These are phyloP conservation scores for Lottia gigantea DNA, from an alignment of 2,888 invertebrate species.

Conservation along the genomic window DNA sequence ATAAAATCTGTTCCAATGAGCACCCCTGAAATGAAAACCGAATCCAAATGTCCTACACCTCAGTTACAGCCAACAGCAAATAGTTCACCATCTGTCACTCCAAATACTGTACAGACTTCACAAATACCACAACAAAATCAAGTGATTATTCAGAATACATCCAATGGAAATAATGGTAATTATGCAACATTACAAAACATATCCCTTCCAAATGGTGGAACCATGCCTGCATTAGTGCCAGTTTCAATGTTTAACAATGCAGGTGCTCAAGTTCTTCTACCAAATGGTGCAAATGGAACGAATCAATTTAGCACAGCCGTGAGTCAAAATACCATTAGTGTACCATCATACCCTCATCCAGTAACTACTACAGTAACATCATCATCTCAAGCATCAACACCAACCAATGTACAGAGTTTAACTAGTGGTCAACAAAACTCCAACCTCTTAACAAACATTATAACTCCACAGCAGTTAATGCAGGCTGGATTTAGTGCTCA, in stretches of 20 bases:
- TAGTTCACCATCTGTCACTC: conserved; percentile 1
- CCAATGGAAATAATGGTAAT: neutral
- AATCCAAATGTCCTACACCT: conserved; percentile 13
- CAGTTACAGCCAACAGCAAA: conserved; percentile 14
- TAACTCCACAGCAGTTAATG: conserved; percentile 47
- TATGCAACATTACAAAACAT: conserved; percentile 10
- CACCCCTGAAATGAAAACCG: neutral
- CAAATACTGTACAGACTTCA: neutral
- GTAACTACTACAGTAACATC: conserved; percentile 41
- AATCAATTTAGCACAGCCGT: conserved; percentile 28
- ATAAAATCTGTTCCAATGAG: neutral
- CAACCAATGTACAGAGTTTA: neutral
- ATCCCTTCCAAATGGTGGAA: neutral
- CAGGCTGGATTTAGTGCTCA: conserved; percentile 44
- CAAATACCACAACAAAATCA: neutral
- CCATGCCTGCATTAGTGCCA: conserved; percentile 44
- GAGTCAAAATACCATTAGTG: conserved; percentile 32
- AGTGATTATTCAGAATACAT: neutral
- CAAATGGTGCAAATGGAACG: conserved; percentile 17
- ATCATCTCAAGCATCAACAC: conserved; percentile 25
- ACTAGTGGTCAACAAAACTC: conserved; percentile 12
- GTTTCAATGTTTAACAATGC: conserved; percentile 43
- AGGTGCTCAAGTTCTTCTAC: conserved; percentile 37
- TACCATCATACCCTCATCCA: conserved; percentile 44
- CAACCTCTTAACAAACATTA: conserved; percentile 30